These are phyloP conservation scores for Raphicerus campestris DNA, from an alignment of 2,113 vertebrate genomes.

Conservation along the genomic window DNA sequence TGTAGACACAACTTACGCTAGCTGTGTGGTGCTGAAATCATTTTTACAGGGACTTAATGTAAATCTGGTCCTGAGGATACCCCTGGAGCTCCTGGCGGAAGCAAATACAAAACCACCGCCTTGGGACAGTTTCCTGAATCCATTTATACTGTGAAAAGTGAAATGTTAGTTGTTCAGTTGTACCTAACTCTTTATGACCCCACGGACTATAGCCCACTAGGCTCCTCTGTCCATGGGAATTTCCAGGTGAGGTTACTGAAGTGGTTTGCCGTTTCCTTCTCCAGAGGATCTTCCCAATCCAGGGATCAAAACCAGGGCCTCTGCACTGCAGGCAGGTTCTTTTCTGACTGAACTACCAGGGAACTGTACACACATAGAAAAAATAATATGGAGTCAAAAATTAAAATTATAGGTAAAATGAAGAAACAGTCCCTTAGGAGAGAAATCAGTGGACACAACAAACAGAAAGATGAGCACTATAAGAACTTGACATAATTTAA, in stretches of 20 bases:
- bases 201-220: no score
- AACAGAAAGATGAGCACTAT: not conserved
- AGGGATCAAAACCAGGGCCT: not conserved
- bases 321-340: not conserved
- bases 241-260: not conserved
- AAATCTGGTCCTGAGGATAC: not conserved
- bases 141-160: not conserved
- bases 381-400: not conserved
- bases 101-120: not conserved
- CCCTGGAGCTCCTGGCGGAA: not conserved
- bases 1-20: not conserved
- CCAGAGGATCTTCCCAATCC: not conserved
- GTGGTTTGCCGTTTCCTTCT: not conserved
- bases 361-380: not conserved
- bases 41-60: not conserved
- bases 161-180: not conserved
- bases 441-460: not conserved
- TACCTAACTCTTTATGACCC: no score
- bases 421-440: not conserved
- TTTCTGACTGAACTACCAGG: not conserved
- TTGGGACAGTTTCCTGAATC: not conserved
- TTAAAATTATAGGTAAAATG: not conserved
- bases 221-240: no score
- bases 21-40: not conserved
- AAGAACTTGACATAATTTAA: not conserved